Base-by-base conservation (phyloP, 2,888 invertebrate genomes). In the Heteromurus nitidus region DNA sequence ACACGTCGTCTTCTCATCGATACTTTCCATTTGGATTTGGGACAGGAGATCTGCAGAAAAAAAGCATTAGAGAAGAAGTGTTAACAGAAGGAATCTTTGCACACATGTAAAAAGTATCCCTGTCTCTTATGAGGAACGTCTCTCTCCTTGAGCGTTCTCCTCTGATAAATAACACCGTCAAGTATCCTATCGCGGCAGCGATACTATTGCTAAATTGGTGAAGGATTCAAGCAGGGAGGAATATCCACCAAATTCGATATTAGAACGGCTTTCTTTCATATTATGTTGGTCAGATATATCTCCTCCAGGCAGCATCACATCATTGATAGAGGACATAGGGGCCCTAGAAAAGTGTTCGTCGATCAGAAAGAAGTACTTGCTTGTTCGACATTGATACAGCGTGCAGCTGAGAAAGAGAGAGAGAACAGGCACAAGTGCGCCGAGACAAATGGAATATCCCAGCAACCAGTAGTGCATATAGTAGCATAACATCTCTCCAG, bases 111-210 rank as follows among this genome's bases (percentile, higher is more conserved):
- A 26, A 18, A 30, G 24, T 20, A 55, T 7, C 24, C 7, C 26
- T 36, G 13, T 36, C 36, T 36, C 7, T 36, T 13, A 9, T 5
- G 9, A 24, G 13, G 11, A 24, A 26, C 62, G n/a, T 11, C 47
- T 7, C 53, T 64, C 24, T 36, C 67, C 75, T 67, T 75, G 44
- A 75, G 28, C 44, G 58, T 44, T 75, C 67, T 58, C 58, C 28
- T 75, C 58, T 58, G 55, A 75, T 67, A 75, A 75, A 58, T 55
- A 75, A 67, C 75, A 58, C 31, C 26, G 20, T 58, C 18, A 58
- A 75, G 75, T 58, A 26, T 44, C 62, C 24, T 24, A 50, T 62
- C 62, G n/a, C n/a, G 30, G 22, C 18, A 58, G 24, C n/a, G 28
- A n/a, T n/a, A n/a, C n/a, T 69, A 42, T 70, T 36, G 36, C 24